phyloP scores from a whole-genome alignment of 2,113 vertebrate genomes.

The Myrmecophaga tridactyla region DNA sequence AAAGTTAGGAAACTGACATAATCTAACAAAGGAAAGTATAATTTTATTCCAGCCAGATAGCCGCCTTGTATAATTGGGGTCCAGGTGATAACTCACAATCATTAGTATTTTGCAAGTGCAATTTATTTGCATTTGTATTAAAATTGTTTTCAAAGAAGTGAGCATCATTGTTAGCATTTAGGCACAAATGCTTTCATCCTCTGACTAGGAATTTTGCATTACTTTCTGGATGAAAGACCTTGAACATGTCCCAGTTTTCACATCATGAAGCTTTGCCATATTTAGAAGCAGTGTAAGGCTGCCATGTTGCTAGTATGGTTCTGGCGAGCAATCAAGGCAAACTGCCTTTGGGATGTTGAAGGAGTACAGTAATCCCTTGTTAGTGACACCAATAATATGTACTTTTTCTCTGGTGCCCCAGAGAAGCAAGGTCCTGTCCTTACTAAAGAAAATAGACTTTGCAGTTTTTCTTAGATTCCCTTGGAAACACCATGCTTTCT shows the following conservation, averaged over 20 bases:
- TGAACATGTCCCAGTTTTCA: slow-evolving; percentile 87
- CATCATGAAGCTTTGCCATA: slow-evolving; percentile 87
- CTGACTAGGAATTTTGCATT: slow-evolving; percentile 93
- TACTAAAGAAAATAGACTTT: too few species aligned
- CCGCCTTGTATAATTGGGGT: slow-evolving; percentile 92
- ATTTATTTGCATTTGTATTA: slow-evolving; percentile 94
- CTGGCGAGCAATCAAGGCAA: slow-evolving; percentile 92
- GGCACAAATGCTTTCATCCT: slow-evolving; percentile 92
- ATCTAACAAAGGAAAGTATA: slow-evolving; percentile 91
- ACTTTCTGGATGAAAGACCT: slow-evolving; percentile 97
- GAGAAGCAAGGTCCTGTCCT: too few species aligned
- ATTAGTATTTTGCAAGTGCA: slow-evolving; percentile 95
- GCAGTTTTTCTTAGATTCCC: too few species aligned
- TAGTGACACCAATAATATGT: slow-evolving; percentile 84
- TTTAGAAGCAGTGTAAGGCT: slow-evolving; percentile 90
- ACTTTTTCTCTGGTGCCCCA: too few species aligned
- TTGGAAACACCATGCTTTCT: too few species aligned
- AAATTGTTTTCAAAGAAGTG: slow-evolving; percentile 99
- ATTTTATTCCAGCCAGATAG: slow-evolving; percentile 97
- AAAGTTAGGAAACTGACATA: slow-evolving; percentile 94
- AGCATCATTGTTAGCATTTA: slow-evolving; percentile 96
- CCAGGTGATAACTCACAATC: slow-evolving; percentile 94
- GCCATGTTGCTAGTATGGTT: slow-evolving; percentile 91
- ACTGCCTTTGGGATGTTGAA: slow-evolving; percentile 92
- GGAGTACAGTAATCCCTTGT: slow-evolving; percentile 82